phyloP scores from a whole-genome alignment of 2,113 vertebrate genomes.

The Odobenus rosmarus region DNA sequence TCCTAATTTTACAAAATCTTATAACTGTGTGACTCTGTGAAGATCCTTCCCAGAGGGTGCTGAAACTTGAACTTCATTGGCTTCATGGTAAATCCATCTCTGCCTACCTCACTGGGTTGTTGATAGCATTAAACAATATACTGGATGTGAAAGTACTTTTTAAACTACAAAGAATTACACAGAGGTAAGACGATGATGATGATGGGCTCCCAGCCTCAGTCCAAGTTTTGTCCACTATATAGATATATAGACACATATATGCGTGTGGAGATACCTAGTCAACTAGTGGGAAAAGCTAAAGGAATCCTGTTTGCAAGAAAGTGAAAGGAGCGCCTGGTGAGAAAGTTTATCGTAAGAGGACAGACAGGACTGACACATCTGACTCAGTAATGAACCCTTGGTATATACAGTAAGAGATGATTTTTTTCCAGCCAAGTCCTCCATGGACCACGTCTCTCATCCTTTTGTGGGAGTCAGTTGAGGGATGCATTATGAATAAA shows the following conservation, averaged over 20 bases:
- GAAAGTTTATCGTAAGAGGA: neutral
- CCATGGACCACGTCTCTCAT: neutral
- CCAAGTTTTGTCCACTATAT: neutral
- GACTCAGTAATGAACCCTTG: neutral
- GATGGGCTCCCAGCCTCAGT: neutral
- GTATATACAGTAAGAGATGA: neutral
- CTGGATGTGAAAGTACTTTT: neutral
- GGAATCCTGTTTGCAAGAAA: neutral
- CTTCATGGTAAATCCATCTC: neutral
- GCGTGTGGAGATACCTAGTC: neutral
- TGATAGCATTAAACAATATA: neutral
- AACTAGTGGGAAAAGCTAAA: neutral
- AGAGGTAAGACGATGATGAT: neutral
- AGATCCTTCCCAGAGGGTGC: neutral
- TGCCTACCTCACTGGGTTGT: neutral
- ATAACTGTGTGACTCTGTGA: neutral
- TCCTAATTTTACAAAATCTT: neutral
- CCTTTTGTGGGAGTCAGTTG: neutral
- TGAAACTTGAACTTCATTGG: neutral
- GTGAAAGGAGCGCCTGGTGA: neutral
- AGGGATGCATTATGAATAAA: neutral
- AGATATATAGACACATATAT: neutral
- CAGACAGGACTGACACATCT: neutral
- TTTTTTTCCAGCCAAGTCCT: neutral
- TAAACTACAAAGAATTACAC: neutral